Conservation (phyloP, 2,888 invertebrate genomes). For the Himalopsyche anomala region DNA sequence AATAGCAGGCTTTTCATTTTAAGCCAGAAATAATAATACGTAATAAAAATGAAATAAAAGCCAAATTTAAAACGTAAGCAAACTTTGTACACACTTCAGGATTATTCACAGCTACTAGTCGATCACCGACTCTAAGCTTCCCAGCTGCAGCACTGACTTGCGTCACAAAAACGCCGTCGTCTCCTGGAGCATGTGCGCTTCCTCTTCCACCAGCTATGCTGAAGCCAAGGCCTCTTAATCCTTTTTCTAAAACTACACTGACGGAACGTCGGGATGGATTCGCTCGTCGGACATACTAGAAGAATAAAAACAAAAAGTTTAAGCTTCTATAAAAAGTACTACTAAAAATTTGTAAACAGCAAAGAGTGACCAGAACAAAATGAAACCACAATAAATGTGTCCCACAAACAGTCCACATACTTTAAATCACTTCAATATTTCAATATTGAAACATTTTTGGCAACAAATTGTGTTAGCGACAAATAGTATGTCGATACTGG, state of each 20-base stretch:
- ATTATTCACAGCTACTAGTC: slow-evolving; percentile 76
- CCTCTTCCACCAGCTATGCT: slow-evolving; percentile 76
- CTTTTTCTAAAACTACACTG: slow-evolving; percentile 73
- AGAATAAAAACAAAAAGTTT: background rate
- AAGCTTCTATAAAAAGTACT: too few relatives aligned
- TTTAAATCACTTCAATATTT: too few relatives aligned
- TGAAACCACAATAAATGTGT: too few relatives aligned
- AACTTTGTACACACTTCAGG: slow-evolving; percentile 71
- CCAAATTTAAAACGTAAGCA: background rate
- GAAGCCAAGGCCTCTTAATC: slow-evolving; percentile 73
- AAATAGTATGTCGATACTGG: too few relatives aligned
- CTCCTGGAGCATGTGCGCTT: slow-evolving; percentile 72
- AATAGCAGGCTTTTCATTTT: too few relatives aligned
- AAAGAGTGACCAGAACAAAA: too few relatives aligned
- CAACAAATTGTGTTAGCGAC: too few relatives aligned
- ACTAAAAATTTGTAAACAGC: too few relatives aligned
- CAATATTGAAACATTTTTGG: too few relatives aligned
- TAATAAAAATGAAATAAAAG: background rate
- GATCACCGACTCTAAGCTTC: slow-evolving; percentile 75
- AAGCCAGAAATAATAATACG: background rate
- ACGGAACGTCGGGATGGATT: slow-evolving; percentile 70
- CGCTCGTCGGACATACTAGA: slow-evolving; percentile 73
- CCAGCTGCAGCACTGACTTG: slow-evolving; percentile 76
- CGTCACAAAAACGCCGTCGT: slow-evolving; percentile 75
- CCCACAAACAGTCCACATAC: too few relatives aligned